A percentile compares a stretch with the other conserved stretches of the same genome.
These are phyloP conservation scores for Luffia ferchaultella DNA, from an alignment of 2,888 invertebrate species.

Conservation along the genomic window DNA sequence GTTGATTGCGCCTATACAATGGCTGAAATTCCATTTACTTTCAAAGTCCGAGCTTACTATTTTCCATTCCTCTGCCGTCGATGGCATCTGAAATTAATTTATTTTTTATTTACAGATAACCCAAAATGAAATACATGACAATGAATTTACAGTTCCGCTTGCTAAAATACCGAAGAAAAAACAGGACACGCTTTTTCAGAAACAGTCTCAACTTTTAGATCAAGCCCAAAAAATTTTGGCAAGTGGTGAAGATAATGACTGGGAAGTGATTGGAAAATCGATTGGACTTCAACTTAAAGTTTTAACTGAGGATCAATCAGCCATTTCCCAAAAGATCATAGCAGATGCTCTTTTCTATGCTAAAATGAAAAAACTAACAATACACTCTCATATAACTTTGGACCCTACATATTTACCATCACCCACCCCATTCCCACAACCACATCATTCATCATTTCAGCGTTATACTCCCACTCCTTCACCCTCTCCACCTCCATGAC, in stretches of 20 bases:
- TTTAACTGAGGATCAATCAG: conserved; percentile 9
- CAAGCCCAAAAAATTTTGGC: background rate
- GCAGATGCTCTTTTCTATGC: conserved; percentile 14
- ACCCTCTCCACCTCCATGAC: no score
- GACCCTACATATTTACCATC: no score
- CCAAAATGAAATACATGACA: background rate
- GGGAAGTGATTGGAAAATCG: conserved; percentile 8
- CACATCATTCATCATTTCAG: no score
- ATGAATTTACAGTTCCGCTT: background rate
- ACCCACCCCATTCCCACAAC: no score
- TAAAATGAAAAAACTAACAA: conserved; percentile 11
- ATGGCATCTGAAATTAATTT: conserved; percentile 12
- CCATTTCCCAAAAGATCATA: conserved; percentile 14
- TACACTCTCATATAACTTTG: no score
- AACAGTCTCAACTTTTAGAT: background rate
- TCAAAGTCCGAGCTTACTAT: conserved; percentile 14
- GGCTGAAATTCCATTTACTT: conserved; percentile 12
- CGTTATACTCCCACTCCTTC: no score
- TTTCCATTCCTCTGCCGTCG: conserved; percentile 14
- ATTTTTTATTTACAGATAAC: background rate
- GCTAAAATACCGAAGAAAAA: background rate
- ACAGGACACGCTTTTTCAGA: background rate
- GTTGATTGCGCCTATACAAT: conserved; percentile 10
- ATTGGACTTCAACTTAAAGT: conserved; percentile 12
- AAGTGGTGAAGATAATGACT: conserved; percentile 2